Base-by-base conservation (phyloP, 2,797 vertebrate species). In the Brotula barbata region DNA sequence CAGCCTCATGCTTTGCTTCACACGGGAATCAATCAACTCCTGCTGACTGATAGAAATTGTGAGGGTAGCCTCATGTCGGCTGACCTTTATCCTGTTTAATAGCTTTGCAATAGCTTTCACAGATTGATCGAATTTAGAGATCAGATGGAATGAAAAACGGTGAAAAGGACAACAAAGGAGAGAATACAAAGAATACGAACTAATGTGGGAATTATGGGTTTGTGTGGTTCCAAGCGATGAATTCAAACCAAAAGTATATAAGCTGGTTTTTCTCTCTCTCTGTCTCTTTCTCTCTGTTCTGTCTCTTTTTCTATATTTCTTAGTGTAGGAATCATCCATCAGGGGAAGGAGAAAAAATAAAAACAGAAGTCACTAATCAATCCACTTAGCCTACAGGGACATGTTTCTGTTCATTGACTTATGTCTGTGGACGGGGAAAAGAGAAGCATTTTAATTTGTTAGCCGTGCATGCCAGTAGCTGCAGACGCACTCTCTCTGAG, bases 361-460 rank as follows among this genome's bases (percentile, higher is more conserved):
- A 80, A 73, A 64, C 68, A 52, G 51, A 75, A 59, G 68, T 53
- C 50, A 58, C 67, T 68, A 73, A 80, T 80, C 68, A 76, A 66
- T 71, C 61, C 46, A 15, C 55, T 17, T 72, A 12, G 25, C 80
- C 68, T 37, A 16, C 68, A 61, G 78, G 75, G 75, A 77, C 52
- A 37, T 3, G 49, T 48, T 77, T 67, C 64, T 64, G 40, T 71
- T 78, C 47, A 48, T 52, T 40, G 49, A 42, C 64, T 81, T 68
- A 55, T 72, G 78, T 71, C 61, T 57, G 48, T 20, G 11, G 61
- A 64, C 59, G 44, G 31, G 44, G 9, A 16, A 34, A 41, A 68
- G 20, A 51, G 50, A 44, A 58, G 56, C 45, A 14, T 71, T 83
- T 83, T 79, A 70, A 84, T 83, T 71, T 78, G 69, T 64, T 71